These are phyloP conservation scores for Sarcophaga variegata DNA, from an alignment of 2,888 invertebrate species.

Conservation along the genomic window DNA sequence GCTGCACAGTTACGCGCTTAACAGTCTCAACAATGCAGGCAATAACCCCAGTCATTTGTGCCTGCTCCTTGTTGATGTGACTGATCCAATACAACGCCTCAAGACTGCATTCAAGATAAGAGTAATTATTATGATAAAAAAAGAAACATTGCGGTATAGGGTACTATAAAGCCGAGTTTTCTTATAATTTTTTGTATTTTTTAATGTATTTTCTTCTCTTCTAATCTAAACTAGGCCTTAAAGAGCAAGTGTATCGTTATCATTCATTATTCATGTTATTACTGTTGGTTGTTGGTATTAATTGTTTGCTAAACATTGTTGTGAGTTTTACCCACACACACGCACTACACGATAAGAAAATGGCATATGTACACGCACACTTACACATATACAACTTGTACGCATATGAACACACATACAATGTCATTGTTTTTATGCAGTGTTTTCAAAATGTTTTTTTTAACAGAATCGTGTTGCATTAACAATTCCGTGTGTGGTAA, in stretches of 20 bases:
- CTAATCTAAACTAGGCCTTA: constrained; percentile 37
- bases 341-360: not conserved
- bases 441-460: not conserved
- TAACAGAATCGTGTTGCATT: too few relatives aligned
- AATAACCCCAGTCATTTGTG: constrained; percentile 1
- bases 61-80: constrained; percentile 19
- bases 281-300: not conserved
- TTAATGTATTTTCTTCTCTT: not conserved
- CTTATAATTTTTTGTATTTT: too few relatives aligned
- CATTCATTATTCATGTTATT: not conserved
- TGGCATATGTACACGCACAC: not conserved
- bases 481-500: too few relatives aligned
- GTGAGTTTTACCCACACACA: not conserved
- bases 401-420: too few relatives aligned
- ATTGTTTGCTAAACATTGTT: constrained; percentile 11
- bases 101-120: constrained; percentile 45
- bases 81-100: constrained; percentile 5
- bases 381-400: not conserved
- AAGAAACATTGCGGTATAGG: too few relatives aligned
- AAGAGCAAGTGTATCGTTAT: constrained; percentile 1
- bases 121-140: constrained; percentile 21
- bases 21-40: not conserved
- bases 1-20: not conserved
- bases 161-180: too few relatives aligned
- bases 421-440: not conserved